A percentile compares a stretch with the other conserved stretches of the same genome.
These are phyloP conservation scores for Chrysemys picta DNA, from an alignment of 2,113 vertebrate genomes.

Conservation along the genomic window DNA sequence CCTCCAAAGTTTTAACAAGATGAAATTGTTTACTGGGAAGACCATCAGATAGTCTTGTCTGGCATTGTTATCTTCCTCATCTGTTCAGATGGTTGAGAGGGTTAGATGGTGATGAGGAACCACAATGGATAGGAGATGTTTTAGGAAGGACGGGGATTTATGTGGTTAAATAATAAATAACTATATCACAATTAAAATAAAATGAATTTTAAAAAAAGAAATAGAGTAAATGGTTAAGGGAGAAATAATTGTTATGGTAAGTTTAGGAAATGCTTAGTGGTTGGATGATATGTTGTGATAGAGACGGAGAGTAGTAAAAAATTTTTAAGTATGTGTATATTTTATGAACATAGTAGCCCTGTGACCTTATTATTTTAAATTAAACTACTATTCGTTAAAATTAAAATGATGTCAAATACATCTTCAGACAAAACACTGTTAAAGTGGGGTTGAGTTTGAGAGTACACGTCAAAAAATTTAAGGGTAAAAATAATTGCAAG, in stretches of 20 bases:
- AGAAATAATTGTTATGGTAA: background rate
- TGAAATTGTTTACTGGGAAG: background rate
- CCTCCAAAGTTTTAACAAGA: background rate
- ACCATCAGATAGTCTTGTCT: background rate
- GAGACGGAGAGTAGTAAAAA: background rate
- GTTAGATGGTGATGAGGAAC: background rate
- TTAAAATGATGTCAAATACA: background rate
- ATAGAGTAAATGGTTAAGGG: background rate
- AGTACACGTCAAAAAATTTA: background rate
- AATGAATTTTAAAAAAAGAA: background rate
- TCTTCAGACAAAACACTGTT: background rate
- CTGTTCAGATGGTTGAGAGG: background rate
- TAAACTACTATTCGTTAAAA: background rate
- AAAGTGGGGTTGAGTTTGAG: background rate
- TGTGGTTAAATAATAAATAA: background rate
- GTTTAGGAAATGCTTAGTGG: background rate
- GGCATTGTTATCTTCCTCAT: background rate
- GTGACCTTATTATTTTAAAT: background rate
- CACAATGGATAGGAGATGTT: fast-evolving
- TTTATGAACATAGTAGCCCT: background rate
- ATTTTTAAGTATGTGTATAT: background rate
- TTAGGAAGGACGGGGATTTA: background rate
- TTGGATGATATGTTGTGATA: background rate
- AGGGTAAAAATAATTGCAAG: background rate
- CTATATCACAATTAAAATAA: background rate